These are phyloP conservation scores for Harpegnathos saltator DNA, from an alignment of 1,140 invertebrate genomes.

Conservation along the genomic window DNA sequence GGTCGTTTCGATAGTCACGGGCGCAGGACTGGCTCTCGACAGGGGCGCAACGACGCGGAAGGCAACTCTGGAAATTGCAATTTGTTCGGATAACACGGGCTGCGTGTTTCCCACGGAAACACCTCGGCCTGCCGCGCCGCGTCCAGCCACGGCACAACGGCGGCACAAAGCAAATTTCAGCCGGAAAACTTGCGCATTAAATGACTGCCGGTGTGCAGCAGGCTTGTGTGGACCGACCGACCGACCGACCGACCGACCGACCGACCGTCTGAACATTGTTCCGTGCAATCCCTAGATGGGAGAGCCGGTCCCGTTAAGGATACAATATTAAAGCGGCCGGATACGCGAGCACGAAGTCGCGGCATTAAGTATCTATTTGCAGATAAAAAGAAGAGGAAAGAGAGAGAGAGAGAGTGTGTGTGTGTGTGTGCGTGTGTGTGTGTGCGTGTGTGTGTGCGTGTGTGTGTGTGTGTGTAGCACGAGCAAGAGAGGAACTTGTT, in stretches of 20 bases:
- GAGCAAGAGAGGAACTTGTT: too few relatives aligned
- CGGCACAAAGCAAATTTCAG: conserved; percentile 55
- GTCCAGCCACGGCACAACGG: not conserved
- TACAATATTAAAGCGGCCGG: conserved; percentile 10
- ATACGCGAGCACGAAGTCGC: not conserved
- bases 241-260: conserved; percentile 12
- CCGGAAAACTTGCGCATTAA: conserved; percentile 45
- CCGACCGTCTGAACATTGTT: conserved; percentile 24
- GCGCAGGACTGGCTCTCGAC: not conserved
- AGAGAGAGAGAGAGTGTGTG: too few relatives aligned
- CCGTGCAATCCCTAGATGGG: not conserved
- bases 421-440: too few relatives aligned
- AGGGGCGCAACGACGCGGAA: conserved; percentile 43
- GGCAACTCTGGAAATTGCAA: conserved; percentile 65
- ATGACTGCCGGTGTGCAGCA: conserved; percentile 12
- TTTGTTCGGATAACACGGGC: conserved; percentile 70
- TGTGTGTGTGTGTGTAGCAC: too few relatives aligned
- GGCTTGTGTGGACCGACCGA: not conserved
- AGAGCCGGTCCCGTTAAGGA: not conserved
- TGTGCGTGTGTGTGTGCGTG: too few relatives aligned
- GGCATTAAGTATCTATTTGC: conserved; percentile 15
- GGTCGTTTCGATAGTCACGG: conserved; percentile 13
- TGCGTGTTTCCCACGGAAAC: conserved; percentile 57
- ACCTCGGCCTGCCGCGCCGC: conserved; percentile 40
- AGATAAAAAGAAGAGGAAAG: not conserved